phyloP scores from a whole-genome alignment of 2,797 vertebrate genomes.

The Tympanoctomys barrerae region DNA sequence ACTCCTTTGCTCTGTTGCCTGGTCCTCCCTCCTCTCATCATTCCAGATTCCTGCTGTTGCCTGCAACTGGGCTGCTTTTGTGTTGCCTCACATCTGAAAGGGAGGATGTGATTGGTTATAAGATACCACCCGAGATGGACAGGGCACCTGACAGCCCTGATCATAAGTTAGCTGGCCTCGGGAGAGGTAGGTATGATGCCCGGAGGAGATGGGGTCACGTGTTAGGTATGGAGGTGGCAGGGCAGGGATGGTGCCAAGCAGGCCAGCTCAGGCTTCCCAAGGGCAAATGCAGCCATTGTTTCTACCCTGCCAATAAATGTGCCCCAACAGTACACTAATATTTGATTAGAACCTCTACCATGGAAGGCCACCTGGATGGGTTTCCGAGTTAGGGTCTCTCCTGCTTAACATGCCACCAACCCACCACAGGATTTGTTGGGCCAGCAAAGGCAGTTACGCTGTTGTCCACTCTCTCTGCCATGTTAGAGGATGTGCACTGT shows the following conservation, averaged over 20 bases:
- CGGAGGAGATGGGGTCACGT: background rate
- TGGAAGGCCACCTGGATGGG: background rate
- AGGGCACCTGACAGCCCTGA: too few relatives aligned
- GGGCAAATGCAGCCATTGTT: background rate
- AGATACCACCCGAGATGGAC: background rate
- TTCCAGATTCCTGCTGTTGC: background rate
- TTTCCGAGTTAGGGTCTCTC: background rate
- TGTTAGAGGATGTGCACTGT: too few relatives aligned
- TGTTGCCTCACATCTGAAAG: background rate
- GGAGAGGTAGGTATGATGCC: background rate
- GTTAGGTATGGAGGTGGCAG: background rate
- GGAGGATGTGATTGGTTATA: background rate
- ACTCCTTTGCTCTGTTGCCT: background rate
- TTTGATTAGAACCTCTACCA: background rate
- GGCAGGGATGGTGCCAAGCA: background rate
- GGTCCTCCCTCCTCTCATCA: too few relatives aligned
- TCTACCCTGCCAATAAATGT: background rate
- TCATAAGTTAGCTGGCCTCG: background rate
- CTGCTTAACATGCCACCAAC: background rate
- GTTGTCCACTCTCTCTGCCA: background rate
- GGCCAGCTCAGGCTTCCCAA: background rate
- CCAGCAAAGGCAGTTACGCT: background rate
- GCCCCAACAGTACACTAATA: background rate
- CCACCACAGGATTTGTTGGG: background rate
- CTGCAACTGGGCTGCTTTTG: background rate